Conservation (phyloP, 2,888 invertebrate genomes). For the Smittia sp. region DNA sequence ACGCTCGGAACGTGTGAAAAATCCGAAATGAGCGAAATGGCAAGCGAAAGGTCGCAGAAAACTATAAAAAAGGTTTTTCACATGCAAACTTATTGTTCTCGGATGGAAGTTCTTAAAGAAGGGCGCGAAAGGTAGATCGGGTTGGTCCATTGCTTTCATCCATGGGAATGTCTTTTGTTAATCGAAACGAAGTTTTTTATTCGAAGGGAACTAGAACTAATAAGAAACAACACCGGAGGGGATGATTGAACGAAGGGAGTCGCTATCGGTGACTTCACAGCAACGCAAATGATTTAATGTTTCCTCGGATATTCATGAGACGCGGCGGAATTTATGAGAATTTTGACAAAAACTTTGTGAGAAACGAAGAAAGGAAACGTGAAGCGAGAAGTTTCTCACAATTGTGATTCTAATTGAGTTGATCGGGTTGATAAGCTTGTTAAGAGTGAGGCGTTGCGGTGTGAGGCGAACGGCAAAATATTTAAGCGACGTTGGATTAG, state of each 20-base stretch:
- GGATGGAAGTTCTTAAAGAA: not conserved
- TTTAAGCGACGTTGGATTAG: no score
- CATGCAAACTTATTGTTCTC: slow-evolving; percentile 1
- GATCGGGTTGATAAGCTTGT: not conserved
- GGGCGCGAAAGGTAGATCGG: not conserved
- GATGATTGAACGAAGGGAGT: not conserved
- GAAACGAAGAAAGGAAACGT: not conserved
- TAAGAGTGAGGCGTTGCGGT: no score
- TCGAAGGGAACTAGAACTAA: slow-evolving; percentile 7
- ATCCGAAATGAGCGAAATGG: not conserved
- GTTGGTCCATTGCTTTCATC: not conserved
- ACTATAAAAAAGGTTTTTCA: not conserved
- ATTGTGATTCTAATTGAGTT: slow-evolving; percentile 8
- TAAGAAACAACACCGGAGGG: not conserved
- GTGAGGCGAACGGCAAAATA: no score
- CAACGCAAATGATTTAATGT: not conserved
- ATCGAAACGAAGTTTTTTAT: not conserved
- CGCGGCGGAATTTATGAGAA: not conserved
- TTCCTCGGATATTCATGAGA: slow-evolving; percentile 11
- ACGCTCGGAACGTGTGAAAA: not conserved
- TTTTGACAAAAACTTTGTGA: no score
- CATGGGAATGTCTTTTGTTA: not conserved
- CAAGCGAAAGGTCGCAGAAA: not conserved
- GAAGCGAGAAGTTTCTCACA: not conserved
- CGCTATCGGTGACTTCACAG: not conserved